A percentile compares a stretch with the other conserved stretches of the same genome.
These are phyloP conservation scores for Polypterus senegalus DNA, from an alignment of 2,113 vertebrate species.

Conservation along the genomic window DNA sequence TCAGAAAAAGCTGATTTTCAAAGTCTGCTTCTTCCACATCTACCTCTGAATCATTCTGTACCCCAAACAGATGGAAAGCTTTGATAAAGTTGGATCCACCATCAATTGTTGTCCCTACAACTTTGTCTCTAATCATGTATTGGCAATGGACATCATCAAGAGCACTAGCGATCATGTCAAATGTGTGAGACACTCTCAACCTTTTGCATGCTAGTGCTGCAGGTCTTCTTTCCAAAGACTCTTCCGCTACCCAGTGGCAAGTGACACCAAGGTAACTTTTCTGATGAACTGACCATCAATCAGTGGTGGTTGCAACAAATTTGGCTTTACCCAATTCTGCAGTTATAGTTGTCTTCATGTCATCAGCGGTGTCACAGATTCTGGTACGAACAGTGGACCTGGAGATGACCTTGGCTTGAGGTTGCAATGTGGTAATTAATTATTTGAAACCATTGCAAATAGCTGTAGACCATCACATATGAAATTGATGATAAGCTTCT, in stretches of 20 bases:
- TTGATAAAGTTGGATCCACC: slow-evolving; percentile 16
- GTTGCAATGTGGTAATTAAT: no score
- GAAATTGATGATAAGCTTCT: no score
- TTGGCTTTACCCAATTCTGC: no score
- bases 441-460: no score
- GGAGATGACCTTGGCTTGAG: no score
- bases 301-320: no score
- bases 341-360: no score
- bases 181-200: slow-evolving; percentile 11
- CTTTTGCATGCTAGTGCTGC: slow-evolving; percentile 7
- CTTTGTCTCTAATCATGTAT: slow-evolving; percentile 11
- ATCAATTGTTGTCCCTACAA: slow-evolving; percentile 14
- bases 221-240: slow-evolving; percentile 11
- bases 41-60: slow-evolving; percentile 4
- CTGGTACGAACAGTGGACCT: no score
- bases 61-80: slow-evolving; percentile 14
- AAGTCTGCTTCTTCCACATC: slow-evolving; percentile 5
- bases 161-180: slow-evolving; percentile 9
- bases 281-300: no score
- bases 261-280: no score
- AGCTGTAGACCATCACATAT: no score
- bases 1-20: neutral
- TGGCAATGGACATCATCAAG: slow-evolving; percentile 11
- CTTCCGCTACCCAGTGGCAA: neutral
- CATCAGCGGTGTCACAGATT: no score